Evolutionary conservation across 2,888 invertebrate species (phyloP).

Genomic region (Endotricha flammealis): DNA sequence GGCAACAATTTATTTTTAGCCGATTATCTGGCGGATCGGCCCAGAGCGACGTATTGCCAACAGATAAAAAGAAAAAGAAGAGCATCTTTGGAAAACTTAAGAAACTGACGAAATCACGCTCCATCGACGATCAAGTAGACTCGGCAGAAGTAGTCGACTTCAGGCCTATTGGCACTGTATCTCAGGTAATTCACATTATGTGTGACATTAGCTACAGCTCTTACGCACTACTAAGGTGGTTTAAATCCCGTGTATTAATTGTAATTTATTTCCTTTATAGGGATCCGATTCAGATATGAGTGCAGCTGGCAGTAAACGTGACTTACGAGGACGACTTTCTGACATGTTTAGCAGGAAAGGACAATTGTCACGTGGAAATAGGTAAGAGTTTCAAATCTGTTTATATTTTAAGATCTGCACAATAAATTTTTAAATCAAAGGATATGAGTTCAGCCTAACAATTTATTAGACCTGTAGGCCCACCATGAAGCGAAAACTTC

Average conservation of each 20-base stretch:
- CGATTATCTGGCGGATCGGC: constrained; percentile 90
- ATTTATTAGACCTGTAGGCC: no score
- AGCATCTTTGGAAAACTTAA: constrained; percentile 90
- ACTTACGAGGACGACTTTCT: constrained; percentile 87
- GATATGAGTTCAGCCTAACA: no score
- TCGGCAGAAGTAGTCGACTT: constrained; percentile 64
- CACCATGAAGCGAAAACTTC: no score
- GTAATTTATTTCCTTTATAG: constrained; percentile 30
- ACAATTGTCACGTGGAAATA: constrained; percentile 82
- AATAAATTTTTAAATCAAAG: no score
- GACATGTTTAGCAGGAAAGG: constrained; percentile 88
- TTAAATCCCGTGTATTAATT: no score
- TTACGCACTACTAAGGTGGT: no score
- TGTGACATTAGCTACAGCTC: no score
- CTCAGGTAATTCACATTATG: constrained; percentile 63
- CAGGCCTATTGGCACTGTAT: constrained; percentile 73
- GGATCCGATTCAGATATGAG: constrained; percentile 86
- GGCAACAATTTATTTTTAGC: constrained; percentile 45
- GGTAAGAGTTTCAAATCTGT: constrained; percentile 71
- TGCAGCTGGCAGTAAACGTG: constrained; percentile 84
- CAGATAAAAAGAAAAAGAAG: constrained; percentile 89
- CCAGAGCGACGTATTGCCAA: constrained; percentile 87
- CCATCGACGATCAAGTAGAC: constrained; percentile 83
- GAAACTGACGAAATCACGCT: constrained; percentile 90
- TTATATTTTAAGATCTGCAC: no score